Evolutionary conservation across 2,113 vertebrate species (phyloP).

Genomic region (Sylvia atricapilla): DNA sequence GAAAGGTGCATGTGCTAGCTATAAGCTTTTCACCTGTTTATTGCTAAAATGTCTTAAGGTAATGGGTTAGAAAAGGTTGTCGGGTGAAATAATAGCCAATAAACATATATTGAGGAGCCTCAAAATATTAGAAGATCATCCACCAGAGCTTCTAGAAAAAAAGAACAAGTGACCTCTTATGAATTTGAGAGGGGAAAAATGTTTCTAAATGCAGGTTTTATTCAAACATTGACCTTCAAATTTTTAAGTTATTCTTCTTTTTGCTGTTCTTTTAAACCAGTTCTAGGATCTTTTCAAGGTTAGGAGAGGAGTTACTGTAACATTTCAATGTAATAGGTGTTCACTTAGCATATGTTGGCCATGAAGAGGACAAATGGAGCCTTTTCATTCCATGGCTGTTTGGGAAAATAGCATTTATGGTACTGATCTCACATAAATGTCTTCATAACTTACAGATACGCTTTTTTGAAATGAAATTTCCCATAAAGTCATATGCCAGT

Average conservation of each 20-base stretch:
- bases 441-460: neutral
- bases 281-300: slow-evolving; percentile 23
- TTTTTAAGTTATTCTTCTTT: neutral
- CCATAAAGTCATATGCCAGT: neutral
- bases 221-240: neutral
- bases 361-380: slow-evolving; percentile 16
- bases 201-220: neutral
- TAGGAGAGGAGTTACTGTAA: neutral
- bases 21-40: neutral
- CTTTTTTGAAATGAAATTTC: slow-evolving; percentile 17
- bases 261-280: neutral
- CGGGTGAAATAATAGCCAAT: neutral
- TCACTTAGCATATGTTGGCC: slow-evolving; percentile 29
- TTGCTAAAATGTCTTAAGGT: slow-evolving; percentile 2
- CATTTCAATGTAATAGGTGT: slow-evolving; percentile 8
- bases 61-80: neutral
- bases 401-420: neutral
- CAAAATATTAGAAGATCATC: neutral
- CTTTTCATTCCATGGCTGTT: neutral
- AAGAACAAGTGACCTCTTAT: neutral
- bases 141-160: neutral
- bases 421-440: neutral
- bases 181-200: neutral
- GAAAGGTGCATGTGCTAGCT: neutral
- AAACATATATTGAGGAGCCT: neutral